Percentiles rank a stretch among this genome's conserved stretches.
Evolutionary conservation across 2,113 vertebrate genomes (phyloP).

Genomic region (Dicrurus megarhynchus): DNA sequence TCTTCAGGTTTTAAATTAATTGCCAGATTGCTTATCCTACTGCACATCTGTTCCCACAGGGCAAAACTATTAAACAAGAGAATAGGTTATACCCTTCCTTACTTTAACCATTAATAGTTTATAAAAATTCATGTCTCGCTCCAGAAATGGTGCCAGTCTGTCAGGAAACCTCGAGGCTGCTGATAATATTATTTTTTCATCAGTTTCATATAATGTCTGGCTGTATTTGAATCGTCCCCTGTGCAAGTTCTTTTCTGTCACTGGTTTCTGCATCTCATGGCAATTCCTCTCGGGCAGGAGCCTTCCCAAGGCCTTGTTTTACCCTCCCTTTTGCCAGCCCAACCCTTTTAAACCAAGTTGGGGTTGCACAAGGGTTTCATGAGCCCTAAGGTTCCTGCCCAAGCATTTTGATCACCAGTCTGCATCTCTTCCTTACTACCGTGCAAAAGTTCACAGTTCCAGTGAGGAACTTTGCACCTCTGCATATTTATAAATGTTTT

Average conservation of each 20-base stretch:
- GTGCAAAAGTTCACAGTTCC: not conserved
- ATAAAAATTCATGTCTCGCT: accelerated
- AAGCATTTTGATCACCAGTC: not conserved
- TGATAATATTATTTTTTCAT: not conserved
- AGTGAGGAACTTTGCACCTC: not conserved
- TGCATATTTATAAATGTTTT: not conserved
- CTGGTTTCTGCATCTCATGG: not conserved
- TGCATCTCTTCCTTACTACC: not conserved
- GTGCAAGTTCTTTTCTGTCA: not conserved
- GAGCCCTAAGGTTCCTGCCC: not conserved
- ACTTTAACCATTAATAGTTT: not conserved
- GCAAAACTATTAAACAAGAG: not conserved
- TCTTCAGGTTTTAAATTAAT: not conserved
- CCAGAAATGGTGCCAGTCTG: not conserved
- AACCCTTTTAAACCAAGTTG: not conserved
- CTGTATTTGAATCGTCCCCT: not conserved
- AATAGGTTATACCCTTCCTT: not conserved
- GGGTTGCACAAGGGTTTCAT: not conserved
- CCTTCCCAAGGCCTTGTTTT: not conserved
- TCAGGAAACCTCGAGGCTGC: not conserved
- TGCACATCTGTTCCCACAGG: not conserved
- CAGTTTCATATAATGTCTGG: not conserved
- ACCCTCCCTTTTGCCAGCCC: not conserved
- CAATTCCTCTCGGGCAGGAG: not conserved
- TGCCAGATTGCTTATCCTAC: not conserved